These are phyloP conservation scores for Notolabrus celidotus DNA, from an alignment of 2,797 vertebrate genomes.

Conservation along the genomic window DNA sequence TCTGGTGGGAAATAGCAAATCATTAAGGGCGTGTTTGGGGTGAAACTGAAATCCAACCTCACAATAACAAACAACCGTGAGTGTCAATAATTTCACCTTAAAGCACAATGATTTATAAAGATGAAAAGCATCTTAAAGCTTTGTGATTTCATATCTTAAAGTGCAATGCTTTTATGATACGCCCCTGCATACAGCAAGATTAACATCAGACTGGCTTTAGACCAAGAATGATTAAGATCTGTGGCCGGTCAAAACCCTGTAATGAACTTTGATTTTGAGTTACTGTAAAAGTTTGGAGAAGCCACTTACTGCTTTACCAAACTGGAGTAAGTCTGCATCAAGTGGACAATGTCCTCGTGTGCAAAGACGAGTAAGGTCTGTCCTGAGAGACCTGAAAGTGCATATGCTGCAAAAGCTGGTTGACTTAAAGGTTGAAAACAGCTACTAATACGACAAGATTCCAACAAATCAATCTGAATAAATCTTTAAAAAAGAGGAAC, in stretches of 20 bases:
- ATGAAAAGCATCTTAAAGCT: too few species aligned
- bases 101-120: background rate
- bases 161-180: too few species aligned
- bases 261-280: too few species aligned
- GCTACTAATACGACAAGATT: background rate
- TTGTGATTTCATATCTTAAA: too few species aligned
- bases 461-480: slow-evolving; percentile 13
- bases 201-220: too few species aligned
- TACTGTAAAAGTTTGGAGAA: too few species aligned
- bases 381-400: background rate
- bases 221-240: too few species aligned
- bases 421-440: slow-evolving; percentile 1
- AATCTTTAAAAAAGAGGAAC: slow-evolving; percentile 9
- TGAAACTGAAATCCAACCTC: too few species aligned
- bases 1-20: too few species aligned
- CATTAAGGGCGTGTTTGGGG: background rate
- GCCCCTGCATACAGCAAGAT: too few species aligned
- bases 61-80: background rate
- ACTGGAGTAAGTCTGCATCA: background rate
- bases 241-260: too few species aligned
- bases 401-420: slow-evolving; percentile 13
- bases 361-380: background rate
- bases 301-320: background rate
- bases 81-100: background rate
- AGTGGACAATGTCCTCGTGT: slow-evolving; percentile 1